phyloP scores from a whole-genome alignment of 2,797 vertebrate genomes.

The Urosaurus nigricauda region DNA sequence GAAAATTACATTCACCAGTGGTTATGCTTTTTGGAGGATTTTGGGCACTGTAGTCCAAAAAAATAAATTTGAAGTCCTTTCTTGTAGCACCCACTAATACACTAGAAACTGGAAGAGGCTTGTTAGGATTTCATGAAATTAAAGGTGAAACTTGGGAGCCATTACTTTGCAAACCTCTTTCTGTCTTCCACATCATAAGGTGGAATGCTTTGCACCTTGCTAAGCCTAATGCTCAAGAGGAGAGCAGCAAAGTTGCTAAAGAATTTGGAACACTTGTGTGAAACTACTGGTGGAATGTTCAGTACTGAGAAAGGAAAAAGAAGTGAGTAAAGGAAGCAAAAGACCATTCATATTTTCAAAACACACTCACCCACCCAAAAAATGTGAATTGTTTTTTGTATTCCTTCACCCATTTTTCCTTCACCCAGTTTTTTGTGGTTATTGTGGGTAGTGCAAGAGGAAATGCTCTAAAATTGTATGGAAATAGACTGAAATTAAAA shows the following conservation, averaged over 20 bases:
- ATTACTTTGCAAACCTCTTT: background rate
- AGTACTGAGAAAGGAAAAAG: background rate
- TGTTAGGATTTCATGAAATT: background rate
- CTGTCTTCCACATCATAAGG: background rate
- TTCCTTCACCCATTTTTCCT: no score
- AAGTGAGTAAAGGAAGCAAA: background rate
- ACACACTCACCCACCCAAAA: background rate
- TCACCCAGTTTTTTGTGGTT: background rate
- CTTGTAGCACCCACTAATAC: background rate
- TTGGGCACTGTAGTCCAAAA: no score
- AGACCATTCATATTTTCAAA: background rate
- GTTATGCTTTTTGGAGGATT: no score
- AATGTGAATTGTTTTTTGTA: no score
- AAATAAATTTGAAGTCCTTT: background rate
- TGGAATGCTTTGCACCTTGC: background rate
- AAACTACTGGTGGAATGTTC: background rate
- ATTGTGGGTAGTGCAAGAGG: background rate
- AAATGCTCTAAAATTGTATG: conserved; percentile 18
- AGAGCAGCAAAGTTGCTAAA: background rate
- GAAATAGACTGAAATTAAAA: conserved; percentile 17
- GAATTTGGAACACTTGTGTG: background rate
- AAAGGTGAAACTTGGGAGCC: background rate
- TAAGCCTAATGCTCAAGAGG: background rate
- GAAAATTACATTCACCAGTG: no score
- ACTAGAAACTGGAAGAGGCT: background rate